A percentile compares a stretch with the other conserved stretches of the same genome.
Conservation (phyloP, 2,113 vertebrate species). For the Panthera leo region DNA sequence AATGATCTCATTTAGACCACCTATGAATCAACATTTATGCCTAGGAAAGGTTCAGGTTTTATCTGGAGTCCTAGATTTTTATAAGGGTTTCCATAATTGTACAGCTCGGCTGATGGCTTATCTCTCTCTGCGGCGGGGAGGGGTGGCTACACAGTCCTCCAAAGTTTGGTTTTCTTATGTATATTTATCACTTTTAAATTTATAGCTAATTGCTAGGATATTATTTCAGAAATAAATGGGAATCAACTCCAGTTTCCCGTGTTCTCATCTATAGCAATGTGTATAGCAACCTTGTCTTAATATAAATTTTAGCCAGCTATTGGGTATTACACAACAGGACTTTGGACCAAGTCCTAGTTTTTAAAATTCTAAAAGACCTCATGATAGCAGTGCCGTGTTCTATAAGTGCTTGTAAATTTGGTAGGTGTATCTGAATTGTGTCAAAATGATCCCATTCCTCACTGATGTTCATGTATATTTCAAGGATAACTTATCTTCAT, state of each 20-base stretch:
- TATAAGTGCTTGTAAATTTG: slow-evolving; percentile 57
- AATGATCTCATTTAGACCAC: slow-evolving; percentile 28
- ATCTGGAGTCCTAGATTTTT: neutral
- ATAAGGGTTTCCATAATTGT: slow-evolving; percentile 1
- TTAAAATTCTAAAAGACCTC: slow-evolving; percentile 43
- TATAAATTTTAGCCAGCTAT: slow-evolving; percentile 48
- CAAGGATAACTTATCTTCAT: slow-evolving; percentile 62
- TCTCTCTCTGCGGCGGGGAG: neutral
- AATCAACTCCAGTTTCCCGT: neutral
- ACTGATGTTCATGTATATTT: slow-evolving; percentile 56
- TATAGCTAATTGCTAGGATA: slow-evolving; percentile 55
- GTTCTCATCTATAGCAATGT: neutral
- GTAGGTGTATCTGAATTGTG: slow-evolving; percentile 15
- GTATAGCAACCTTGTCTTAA: neutral
- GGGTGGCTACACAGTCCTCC: neutral
- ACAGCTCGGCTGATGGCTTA: neutral
- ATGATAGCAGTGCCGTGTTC: slow-evolving; percentile 18
- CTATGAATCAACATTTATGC: slow-evolving; percentile 20
- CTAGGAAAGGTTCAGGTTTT: neutral
- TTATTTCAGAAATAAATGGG: slow-evolving; percentile 59
- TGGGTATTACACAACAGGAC: neutral
- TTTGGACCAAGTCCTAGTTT: slow-evolving; percentile 39
- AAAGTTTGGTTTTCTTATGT: slow-evolving; percentile 40
- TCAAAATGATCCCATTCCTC: slow-evolving; percentile 37
- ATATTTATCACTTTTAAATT: slow-evolving; percentile 58